phyloP scores from a whole-genome alignment of 2,797 vertebrate species.

The Coendou prehensilis region DNA sequence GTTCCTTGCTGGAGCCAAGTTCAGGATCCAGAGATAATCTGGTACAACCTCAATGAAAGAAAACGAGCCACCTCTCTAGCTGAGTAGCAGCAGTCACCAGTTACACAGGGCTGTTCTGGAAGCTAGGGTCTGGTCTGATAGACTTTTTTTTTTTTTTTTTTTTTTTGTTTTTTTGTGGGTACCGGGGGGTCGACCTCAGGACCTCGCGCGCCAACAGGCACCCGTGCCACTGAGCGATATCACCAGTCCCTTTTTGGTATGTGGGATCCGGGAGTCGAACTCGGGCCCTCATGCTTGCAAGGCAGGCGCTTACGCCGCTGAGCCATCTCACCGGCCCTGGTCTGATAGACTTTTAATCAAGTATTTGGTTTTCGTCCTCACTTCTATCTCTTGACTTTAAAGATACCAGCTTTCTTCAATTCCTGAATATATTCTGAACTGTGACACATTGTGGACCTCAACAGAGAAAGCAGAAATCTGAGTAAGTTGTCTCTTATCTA shows the following conservation, averaged over 20 bases:
- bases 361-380: neutral
- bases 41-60: neutral
- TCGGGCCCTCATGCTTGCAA: too few relatives aligned
- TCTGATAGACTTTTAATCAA: neutral
- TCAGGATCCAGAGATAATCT: neutral
- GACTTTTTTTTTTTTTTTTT: too few relatives aligned
- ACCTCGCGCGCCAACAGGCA: too few relatives aligned
- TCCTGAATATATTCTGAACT: neutral
- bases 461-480: neutral
- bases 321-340: too few relatives aligned
- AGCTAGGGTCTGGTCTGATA: neutral
- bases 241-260: too few relatives aligned
- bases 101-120: neutral
- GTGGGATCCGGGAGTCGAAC: too few relatives aligned
- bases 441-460: neutral
- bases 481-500: neutral
- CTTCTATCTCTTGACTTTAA: neutral
- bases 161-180: too few relatives aligned
- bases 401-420: neutral
- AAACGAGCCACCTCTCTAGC: neutral
- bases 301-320: too few relatives aligned
- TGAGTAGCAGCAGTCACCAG: neutral
- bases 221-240: too few relatives aligned
- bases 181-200: too few relatives aligned
- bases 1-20: neutral